Evolutionary conservation across 2,888 invertebrate species (phyloP), one percentile per base, ranked within the genome.

Genomic region (Acleris cristana): DNA sequence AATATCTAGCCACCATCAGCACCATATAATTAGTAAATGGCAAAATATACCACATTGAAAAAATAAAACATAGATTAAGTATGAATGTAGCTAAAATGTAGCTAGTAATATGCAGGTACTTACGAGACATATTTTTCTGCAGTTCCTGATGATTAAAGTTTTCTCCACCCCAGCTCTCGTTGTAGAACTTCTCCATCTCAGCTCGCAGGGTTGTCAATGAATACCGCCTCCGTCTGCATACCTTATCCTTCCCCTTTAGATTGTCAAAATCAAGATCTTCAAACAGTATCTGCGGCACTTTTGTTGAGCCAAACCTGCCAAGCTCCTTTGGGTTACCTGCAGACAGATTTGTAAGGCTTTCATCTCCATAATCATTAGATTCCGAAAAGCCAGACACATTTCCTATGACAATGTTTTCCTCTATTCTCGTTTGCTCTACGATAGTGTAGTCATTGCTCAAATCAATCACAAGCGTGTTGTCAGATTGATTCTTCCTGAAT

Each of bases 111-210:
- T 26, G 19, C 18, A 19, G 14, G n/a, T 18, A 48, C 93, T 92
- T 89, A 96, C 96, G 91, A 71, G 95, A 94, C 96, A 96, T 96
- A 74, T 89, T 85, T 71, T 90, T 94, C 73, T 94, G 94, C 65
- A 95, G 87, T 71, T 93, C 91, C 2, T 87, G 80, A 48, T 96
- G 84, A 74, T 94, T 94, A 72, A 95, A 95, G 70, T 94, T 87
- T 82, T 95, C 95, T 59, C 95, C 95, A 0, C 94, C 94, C 94
- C 95, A 95, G 72, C 94, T 94, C 71, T 94, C 92, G 79, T 95
- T 94, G 77, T 95, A 95, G 84, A 95, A 95, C 68, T 93, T 92
- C 68, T 93, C 92, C 94, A 95, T 94, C 76, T 94, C 94, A 2
- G 83, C 88, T 52, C 90, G 84, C 58, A 92, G 83, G 69, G 87